phyloP scores from a whole-genome alignment of 2,888 invertebrate genomes.

The Ephialtes manifestator region DNA sequence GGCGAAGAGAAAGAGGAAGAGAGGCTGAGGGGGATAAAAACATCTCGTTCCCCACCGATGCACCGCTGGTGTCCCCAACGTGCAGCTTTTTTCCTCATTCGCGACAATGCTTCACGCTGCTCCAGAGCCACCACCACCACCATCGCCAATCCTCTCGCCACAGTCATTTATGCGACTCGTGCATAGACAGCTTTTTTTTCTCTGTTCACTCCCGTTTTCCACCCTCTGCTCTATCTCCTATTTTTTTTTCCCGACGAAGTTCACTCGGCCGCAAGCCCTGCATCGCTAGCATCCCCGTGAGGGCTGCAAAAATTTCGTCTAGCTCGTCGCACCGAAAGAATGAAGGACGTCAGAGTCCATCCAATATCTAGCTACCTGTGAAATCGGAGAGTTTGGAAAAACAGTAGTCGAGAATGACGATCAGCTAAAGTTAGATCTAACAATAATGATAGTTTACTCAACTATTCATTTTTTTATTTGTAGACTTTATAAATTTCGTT shows the following conservation, averaged over 20 bases:
- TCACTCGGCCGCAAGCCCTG: slow-evolving; percentile 52
- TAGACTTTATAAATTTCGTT: too few relatives aligned
- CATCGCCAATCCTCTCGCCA: slow-evolving; percentile 59
- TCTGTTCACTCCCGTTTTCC: slow-evolving; percentile 48
- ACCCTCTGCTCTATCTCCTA: slow-evolving; percentile 33
- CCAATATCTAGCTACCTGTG: slow-evolving; percentile 15
- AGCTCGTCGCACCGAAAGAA: slow-evolving; percentile 46
- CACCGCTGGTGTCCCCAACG: slow-evolving; percentile 65
- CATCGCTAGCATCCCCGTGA: slow-evolving; percentile 58
- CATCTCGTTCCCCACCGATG: slow-evolving; percentile 67
- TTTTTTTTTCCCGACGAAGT: slow-evolving; percentile 52
- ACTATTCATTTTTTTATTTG: neutral
- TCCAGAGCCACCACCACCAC: slow-evolving; percentile 24
- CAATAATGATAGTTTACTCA: neutral
- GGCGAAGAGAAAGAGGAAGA: slow-evolving; percentile 39
- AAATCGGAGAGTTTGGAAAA: slow-evolving; percentile 18
- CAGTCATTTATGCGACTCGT: slow-evolving; percentile 69
- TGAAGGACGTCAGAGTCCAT: slow-evolving; percentile 43
- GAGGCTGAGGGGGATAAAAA: slow-evolving; percentile 64
- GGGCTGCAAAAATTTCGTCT: slow-evolving; percentile 49
- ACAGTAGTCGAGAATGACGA: neutral
- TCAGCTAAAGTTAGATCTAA: neutral
- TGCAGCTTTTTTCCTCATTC: slow-evolving; percentile 59
- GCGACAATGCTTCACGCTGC: slow-evolving; percentile 68
- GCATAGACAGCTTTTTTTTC: slow-evolving; percentile 62